Evolutionary conservation across 2,888 invertebrate species (phyloP).

Genomic region (Molorchus minor): DNA sequence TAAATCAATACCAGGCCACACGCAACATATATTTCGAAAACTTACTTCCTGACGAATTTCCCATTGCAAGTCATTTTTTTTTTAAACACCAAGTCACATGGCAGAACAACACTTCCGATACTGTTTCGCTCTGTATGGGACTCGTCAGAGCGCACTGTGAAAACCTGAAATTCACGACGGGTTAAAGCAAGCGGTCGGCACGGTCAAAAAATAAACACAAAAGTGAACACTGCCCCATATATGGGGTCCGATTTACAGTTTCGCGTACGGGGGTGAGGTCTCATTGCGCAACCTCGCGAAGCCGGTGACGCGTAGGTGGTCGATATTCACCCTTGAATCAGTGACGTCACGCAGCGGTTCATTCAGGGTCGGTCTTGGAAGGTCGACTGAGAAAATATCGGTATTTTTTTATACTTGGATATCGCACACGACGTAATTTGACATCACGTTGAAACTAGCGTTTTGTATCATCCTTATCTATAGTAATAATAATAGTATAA

Average conservation of each 20-base stretch:
- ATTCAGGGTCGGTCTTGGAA: too few species aligned
- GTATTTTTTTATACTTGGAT: too few species aligned
- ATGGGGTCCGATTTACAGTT: constrained; percentile 29
- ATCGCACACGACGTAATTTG: too few species aligned
- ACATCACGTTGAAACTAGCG: too few species aligned
- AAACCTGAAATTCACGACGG: neutral
- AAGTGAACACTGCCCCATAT: constrained; percentile 31
- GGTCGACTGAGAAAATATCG: too few species aligned
- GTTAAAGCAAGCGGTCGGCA: neutral
- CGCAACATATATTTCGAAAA: neutral
- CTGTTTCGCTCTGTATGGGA: neutral
- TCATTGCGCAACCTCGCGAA: constrained; percentile 41
- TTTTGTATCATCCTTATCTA: too few species aligned
- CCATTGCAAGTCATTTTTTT: constrained; percentile 9
- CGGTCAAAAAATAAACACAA: constrained; percentile 1
- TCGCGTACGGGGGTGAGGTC: constrained; percentile 31
- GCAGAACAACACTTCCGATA: neutral
- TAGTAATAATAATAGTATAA: too few species aligned
- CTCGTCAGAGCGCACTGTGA: too few species aligned
- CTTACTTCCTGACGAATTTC: constrained; percentile 1
- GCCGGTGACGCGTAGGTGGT: constrained; percentile 46
- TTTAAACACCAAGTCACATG: neutral
- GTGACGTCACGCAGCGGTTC: constrained; percentile 43
- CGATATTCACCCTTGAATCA: constrained; percentile 39
- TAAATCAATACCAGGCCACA: too few species aligned